Percentiles rank a stretch among this genome's conserved stretches.
These are phyloP conservation scores for Cantharis rufa DNA, from an alignment of 2,888 invertebrate genomes.

Conservation along the genomic window DNA sequence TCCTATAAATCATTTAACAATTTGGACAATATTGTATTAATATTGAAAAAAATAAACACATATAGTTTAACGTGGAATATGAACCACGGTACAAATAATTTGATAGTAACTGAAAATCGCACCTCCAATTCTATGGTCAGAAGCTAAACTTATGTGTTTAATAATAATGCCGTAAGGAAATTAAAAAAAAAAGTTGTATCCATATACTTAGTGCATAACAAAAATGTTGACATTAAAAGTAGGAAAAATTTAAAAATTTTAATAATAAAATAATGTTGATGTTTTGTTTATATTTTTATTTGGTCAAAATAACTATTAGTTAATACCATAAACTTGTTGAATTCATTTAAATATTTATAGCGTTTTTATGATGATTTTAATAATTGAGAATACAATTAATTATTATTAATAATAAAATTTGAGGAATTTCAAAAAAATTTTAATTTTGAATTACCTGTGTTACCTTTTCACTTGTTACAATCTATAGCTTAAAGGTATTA, in stretches of 20 bases:
- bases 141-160: too few species aligned
- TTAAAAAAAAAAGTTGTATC: background rate
- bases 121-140: too few species aligned
- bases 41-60: too few species aligned
- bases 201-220: too few species aligned
- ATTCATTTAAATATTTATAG: background rate
- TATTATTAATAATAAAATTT: background rate
- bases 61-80: too few species aligned
- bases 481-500: background rate
- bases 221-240: background rate
- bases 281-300: background rate
- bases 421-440: background rate
- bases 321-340: background rate
- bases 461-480: background rate
- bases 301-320: background rate
- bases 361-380: background rate
- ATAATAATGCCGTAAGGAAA: background rate
- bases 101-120: too few species aligned
- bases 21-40: too few species aligned
- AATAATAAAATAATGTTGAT: background rate
- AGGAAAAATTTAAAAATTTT: background rate
- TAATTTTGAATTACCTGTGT: too few species aligned
- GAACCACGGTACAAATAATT: too few species aligned
- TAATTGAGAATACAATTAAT: background rate
- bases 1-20: too few species aligned